Evolutionary conservation across 2,888 invertebrate genomes (phyloP).

Genomic region (Tenthredo livida): DNA sequence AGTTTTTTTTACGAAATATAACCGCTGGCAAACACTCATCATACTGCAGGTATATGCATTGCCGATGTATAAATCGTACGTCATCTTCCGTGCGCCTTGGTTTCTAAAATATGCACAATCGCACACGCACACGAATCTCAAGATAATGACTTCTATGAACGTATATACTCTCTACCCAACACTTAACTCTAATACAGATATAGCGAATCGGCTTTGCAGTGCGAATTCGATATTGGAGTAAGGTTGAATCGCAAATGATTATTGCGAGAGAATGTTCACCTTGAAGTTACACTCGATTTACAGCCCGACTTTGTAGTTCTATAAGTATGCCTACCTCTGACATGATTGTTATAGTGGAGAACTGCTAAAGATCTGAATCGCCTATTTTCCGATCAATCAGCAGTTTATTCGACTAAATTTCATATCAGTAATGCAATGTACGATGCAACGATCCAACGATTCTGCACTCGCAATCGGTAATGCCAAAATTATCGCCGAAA

Average conservation of each 20-base stretch:
- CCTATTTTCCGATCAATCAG: neutral
- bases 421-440: neutral
- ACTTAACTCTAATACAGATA: slow-evolving; percentile 13
- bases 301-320: neutral
- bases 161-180: slow-evolving; percentile 39
- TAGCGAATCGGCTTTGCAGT: neutral
- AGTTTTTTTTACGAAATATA: slow-evolving; percentile 12
- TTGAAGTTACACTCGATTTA: slow-evolving; percentile 58
- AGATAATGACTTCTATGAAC: neutral
- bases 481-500: neutral
- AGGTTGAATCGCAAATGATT: slow-evolving; percentile 60
- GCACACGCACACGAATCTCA: neutral
- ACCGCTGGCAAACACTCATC: neutral
- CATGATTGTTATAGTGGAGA: neutral
- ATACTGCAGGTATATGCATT: neutral
- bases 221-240: slow-evolving; percentile 60
- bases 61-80: slow-evolving; percentile 5
- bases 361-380: neutral
- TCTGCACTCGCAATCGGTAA: no score
- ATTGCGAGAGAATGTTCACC: slow-evolving; percentile 60
- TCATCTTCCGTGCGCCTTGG: slow-evolving; percentile 13
- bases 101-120: slow-evolving; percentile 18
- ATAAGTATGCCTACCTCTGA: neutral
- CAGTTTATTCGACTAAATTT: neutral
- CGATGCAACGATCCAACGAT: neutral